Evolutionary conservation across 1,140 invertebrate species (phyloP), one percentile per base, ranked within the genome.

Genomic region (Drosophila mojavensis): DNA sequence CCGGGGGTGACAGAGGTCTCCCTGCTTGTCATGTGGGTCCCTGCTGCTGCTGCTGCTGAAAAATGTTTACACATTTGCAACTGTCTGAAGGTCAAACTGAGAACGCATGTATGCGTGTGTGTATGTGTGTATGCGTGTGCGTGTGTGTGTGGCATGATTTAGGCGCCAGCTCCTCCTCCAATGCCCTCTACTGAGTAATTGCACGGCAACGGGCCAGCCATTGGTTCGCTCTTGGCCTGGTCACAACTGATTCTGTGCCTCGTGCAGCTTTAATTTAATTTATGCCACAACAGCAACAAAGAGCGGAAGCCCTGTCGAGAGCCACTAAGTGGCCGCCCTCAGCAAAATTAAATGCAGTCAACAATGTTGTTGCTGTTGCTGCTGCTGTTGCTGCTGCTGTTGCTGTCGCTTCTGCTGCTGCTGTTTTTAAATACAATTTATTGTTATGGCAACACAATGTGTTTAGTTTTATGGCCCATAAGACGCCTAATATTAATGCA

Each of bases 41-140:
- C 33, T 33, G 53, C 41, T 17, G 26, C 45, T 60, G 66, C 41
- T 17, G 26, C 45, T 60, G 66, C 60, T 81, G 84, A 88, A 89
- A 88, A 88, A 88, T 88, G 83, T 88, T 88, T 88, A 89, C 83
- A 89, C 83, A 88, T 88, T 89, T 88, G 84, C 84, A 89, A 88
- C 73, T 75, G 83, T 83, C 83, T 89, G 80, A 89, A 88, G 83
- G 83, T 88, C 83, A 89, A 68, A 47, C 47, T 9, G 43, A 47
- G n/a, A 15, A 5, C 28, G 17, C 9, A 1, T 2, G 4, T 47
- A n/a, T 17, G n/a, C 11, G 48, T 7, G 6, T 17, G 11, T 30
- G 47, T 50, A 10, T 24, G 45, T 17, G 45, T n/a, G 60, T 60
- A 54, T 64, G 45, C 51, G 62, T 45, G 30, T 39, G 43, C 5